These are phyloP conservation scores for Austrofundulus limnaeus DNA, from an alignment of 2,113 vertebrate species.

Conservation along the genomic window DNA sequence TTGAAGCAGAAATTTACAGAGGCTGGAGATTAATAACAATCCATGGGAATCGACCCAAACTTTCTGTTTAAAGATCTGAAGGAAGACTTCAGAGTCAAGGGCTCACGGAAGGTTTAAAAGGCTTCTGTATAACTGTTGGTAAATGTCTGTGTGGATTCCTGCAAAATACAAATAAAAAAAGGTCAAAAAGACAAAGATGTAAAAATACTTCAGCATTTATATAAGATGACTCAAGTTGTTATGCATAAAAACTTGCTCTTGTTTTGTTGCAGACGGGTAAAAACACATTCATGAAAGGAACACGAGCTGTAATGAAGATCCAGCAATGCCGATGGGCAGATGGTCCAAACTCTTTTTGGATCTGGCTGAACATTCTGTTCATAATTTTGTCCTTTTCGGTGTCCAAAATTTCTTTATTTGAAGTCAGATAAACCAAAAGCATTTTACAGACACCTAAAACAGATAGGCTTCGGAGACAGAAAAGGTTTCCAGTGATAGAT, in stretches of 20 bases:
- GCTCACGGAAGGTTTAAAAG: slow-evolving; percentile 24
- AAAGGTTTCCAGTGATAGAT: background rate
- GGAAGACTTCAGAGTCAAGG: slow-evolving; percentile 33
- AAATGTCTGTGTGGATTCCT: slow-evolving; percentile 26
- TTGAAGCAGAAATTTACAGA: slow-evolving; percentile 48
- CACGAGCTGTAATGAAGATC: slow-evolving; percentile 47
- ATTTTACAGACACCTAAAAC: slow-evolving; percentile 20
- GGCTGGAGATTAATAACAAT: slow-evolving; percentile 29
- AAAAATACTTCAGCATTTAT: background rate
- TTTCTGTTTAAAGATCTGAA: slow-evolving; percentile 38
- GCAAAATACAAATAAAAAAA: background rate
- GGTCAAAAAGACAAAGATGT: slow-evolving; percentile 1
- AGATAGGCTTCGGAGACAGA: background rate
- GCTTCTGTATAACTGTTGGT: slow-evolving; percentile 3
- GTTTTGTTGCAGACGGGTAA: slow-evolving; percentile 35
- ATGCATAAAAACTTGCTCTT: slow-evolving; percentile 23
- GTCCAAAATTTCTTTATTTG: slow-evolving; percentile 21
- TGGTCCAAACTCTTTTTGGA: slow-evolving; percentile 38
- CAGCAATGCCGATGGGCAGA: slow-evolving; percentile 41
- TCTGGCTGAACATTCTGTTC: slow-evolving; percentile 30
- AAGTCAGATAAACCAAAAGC: slow-evolving; percentile 24
- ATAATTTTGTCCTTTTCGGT: slow-evolving; percentile 17
- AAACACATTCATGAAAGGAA: slow-evolving; percentile 41
- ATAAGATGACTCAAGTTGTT: background rate
- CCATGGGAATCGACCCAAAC: slow-evolving; percentile 33